Conservation (phyloP, 2,797 vertebrate genomes). For the Hydrocynus forskahlii region DNA sequence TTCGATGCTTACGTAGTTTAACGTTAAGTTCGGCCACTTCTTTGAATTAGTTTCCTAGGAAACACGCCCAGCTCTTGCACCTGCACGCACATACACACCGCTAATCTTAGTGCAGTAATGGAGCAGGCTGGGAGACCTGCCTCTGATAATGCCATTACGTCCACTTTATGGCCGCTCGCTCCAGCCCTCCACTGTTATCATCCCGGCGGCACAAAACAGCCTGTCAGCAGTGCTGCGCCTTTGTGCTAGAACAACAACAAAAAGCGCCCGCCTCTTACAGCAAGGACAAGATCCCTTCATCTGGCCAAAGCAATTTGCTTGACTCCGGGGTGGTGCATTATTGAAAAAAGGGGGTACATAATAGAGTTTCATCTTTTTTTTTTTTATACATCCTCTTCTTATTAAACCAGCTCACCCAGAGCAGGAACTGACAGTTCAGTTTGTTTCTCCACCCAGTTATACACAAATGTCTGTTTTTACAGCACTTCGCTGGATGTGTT, state of each 20-base stretch:
- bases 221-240: slow-evolving; percentile 35
- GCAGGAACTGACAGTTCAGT: neutral
- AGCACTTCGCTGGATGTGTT: neutral
- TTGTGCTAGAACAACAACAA: slow-evolving; percentile 51
- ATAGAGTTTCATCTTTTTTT: slow-evolving; percentile 28
- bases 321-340: slow-evolving; percentile 31
- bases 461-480: neutral
- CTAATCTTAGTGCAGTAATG: slow-evolving; percentile 58
- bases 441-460: neutral
- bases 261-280: slow-evolving; percentile 31
- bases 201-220: slow-evolving; percentile 47
- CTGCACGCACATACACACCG: slow-evolving; percentile 13
- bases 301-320: slow-evolving; percentile 49
- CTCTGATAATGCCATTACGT: slow-evolving; percentile 75
- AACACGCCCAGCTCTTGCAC: slow-evolving; percentile 30
- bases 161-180: slow-evolving; percentile 61
- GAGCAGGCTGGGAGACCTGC: slow-evolving; percentile 53
- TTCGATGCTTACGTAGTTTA: neutral
- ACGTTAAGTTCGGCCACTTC: slow-evolving; percentile 15
- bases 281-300: slow-evolving; percentile 53
- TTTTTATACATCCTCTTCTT: slow-evolving; percentile 33
- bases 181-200: slow-evolving; percentile 55
- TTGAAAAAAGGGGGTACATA: slow-evolving; percentile 39
- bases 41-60: slow-evolving; percentile 53
- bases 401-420: slow-evolving; percentile 4